A percentile compares a stretch with the other conserved stretches of the same genome.
Conservation (phyloP, 1,140 invertebrate species). For the Temnothorax curvispinosus region DNA sequence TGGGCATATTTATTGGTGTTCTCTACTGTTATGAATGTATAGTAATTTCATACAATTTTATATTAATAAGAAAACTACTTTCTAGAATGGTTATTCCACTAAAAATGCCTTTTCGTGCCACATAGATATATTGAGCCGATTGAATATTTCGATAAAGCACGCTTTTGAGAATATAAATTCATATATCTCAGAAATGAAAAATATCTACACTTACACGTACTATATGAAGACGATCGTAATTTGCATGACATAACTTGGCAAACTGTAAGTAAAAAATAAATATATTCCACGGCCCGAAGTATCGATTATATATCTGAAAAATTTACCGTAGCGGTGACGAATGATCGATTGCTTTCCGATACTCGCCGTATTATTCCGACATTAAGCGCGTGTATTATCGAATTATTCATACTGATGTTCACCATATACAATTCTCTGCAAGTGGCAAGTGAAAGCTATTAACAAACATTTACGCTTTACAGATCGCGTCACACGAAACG, state of each 20-base stretch:
- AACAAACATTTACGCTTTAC: slow-evolving; percentile 62
- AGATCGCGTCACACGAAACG: slow-evolving; percentile 50
- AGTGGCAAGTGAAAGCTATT: slow-evolving; percentile 53
- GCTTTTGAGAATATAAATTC: background rate
- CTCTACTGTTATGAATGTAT: background rate
- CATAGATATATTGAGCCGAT: background rate
- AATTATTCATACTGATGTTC: slow-evolving; percentile 58
- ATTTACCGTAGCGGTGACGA: slow-evolving; percentile 35
- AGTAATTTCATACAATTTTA: background rate
- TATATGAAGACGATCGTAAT: background rate
- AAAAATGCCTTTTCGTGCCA: background rate
- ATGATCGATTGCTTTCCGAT: slow-evolving; percentile 58
- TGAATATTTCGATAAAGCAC: background rate
- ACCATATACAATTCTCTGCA: slow-evolving; percentile 33
- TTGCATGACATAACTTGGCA: slow-evolving; percentile 7
- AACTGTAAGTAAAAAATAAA: slow-evolving; percentile 32
- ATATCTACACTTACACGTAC: background rate
- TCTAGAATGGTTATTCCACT: background rate
- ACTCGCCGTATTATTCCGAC: slow-evolving; percentile 54
- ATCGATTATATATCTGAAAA: slow-evolving; percentile 42
- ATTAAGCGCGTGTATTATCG: slow-evolving; percentile 56
- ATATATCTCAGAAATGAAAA: background rate
- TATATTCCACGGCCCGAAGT: background rate
- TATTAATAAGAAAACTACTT: background rate
- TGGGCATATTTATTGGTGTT: background rate